Conservation (phyloP, 2,113 vertebrate species). For the Sylvia atricapilla region DNA sequence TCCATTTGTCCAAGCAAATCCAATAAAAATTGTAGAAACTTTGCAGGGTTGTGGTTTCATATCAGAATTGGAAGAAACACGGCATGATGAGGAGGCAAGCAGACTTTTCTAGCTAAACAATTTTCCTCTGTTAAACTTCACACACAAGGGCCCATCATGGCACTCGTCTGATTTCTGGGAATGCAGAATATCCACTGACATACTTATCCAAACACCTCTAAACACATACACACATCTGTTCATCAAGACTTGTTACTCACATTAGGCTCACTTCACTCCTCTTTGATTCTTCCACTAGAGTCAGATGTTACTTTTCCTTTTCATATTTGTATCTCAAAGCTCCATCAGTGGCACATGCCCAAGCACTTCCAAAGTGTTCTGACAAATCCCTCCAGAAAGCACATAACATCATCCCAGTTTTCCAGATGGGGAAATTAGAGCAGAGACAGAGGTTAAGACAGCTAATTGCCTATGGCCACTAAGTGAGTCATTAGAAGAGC, state of each 20-base stretch:
- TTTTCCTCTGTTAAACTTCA: background rate
- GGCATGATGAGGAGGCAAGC: background rate
- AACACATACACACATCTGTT: background rate
- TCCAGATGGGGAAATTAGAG: slow-evolving; percentile 55
- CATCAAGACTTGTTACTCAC: background rate
- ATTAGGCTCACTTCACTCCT: background rate
- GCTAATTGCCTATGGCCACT: slow-evolving; percentile 43
- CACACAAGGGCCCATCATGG: background rate
- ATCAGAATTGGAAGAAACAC: background rate
- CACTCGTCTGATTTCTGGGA: background rate
- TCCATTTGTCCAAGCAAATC: background rate
- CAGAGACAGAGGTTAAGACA: slow-evolving; percentile 50
- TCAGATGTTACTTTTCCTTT: slow-evolving; percentile 25
- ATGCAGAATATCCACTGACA: background rate
- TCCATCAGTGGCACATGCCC: background rate
- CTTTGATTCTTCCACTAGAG: background rate
- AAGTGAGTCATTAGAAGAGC: slow-evolving; percentile 33
- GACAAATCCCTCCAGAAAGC: slow-evolving; percentile 39
- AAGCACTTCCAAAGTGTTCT: background rate
- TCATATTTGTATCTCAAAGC: background rate
- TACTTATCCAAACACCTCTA: background rate
- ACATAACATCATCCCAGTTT: slow-evolving; percentile 19
- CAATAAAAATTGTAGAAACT: background rate
- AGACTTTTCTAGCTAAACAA: background rate
- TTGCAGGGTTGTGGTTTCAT: background rate